Evolutionary conservation across 2,113 vertebrate species (phyloP).

Genomic region (Pantherophis guttatus): DNA sequence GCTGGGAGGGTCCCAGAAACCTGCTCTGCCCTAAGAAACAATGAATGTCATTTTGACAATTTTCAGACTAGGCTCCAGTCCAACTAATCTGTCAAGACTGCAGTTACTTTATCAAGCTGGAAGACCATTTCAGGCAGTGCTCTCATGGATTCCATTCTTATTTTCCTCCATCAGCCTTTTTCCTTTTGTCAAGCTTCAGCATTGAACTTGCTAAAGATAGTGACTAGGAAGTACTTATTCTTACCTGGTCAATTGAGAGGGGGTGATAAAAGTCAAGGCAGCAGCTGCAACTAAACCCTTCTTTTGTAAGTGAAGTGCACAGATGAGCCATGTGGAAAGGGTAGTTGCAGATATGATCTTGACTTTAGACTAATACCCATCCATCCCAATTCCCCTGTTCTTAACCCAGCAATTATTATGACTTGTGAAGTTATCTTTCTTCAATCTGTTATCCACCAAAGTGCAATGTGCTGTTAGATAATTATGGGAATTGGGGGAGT

Average conservation of each 20-base stretch:
- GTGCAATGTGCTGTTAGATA: neutral
- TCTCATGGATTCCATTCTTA: neutral
- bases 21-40: neutral
- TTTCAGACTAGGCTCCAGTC: neutral
- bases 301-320: neutral
- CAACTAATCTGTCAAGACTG: too few species aligned
- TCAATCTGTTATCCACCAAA: neutral
- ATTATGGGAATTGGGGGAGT: neutral
- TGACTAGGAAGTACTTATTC: neutral
- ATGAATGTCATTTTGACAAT: neutral
- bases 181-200: neutral
- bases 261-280: neutral
- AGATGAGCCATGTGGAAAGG: neutral
- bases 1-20: neutral
- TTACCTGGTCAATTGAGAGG: neutral
- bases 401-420: neutral
- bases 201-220: neutral
- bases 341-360: neutral
- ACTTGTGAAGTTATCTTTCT: neutral
- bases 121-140: neutral
- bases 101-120: neutral
- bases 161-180: neutral
- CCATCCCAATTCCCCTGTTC: neutral
- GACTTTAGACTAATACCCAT: neutral
- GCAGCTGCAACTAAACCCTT: neutral